phyloP scores from a whole-genome alignment of 2,888 invertebrate genomes.

The Cynaeus angustus region DNA sequence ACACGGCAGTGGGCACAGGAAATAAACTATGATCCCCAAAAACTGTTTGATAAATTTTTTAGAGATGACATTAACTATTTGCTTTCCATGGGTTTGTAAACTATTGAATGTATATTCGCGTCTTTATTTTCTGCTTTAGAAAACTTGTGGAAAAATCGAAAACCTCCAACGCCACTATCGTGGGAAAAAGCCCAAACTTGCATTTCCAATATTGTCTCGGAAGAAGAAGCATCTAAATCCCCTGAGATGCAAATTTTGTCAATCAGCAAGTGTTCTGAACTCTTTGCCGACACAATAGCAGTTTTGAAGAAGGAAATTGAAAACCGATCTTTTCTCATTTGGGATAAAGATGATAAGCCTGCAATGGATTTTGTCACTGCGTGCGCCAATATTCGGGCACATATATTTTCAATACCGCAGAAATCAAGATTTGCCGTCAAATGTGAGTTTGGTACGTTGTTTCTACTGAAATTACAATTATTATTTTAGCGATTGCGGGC shows the following conservation, averaged over 20 bases:
- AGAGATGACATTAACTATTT: conserved; percentile 95
- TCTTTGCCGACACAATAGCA: conserved; percentile 82
- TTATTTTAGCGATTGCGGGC: conserved; percentile 92
- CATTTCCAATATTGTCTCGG: conserved; percentile 40
- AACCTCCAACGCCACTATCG: conserved; percentile 86
- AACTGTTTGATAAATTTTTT: conserved; percentile 95
- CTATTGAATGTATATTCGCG: not conserved
- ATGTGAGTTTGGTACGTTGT: conserved; percentile 76
- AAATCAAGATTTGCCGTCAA: conserved; percentile 96
- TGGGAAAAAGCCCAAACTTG: conserved; percentile 75
- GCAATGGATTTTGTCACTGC: conserved; percentile 98
- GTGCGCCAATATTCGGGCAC: conserved; percentile 93
- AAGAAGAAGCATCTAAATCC: conserved; percentile 57
- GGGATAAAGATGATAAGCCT: conserved; percentile 97
- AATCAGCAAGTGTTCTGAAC: conserved; percentile 71
- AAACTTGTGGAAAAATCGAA: conserved; percentile 94
- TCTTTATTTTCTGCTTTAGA: conserved; percentile 65
- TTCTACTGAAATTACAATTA: conserved; percentile 22
- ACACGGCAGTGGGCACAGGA: conserved; percentile 94
- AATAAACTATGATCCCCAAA: conserved; percentile 86
- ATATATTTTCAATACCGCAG: conserved; percentile 90
- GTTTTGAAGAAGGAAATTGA: conserved; percentile 77
- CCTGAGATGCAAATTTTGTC: conserved; percentile 69
- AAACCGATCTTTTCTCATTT: conserved; percentile 84
- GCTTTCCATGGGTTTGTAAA: conserved; percentile 82